Percentiles rank a stretch among this genome's conserved stretches.
phyloP scores from a whole-genome alignment of 1,140 invertebrate genomes.

The Halictus rubicundus region DNA sequence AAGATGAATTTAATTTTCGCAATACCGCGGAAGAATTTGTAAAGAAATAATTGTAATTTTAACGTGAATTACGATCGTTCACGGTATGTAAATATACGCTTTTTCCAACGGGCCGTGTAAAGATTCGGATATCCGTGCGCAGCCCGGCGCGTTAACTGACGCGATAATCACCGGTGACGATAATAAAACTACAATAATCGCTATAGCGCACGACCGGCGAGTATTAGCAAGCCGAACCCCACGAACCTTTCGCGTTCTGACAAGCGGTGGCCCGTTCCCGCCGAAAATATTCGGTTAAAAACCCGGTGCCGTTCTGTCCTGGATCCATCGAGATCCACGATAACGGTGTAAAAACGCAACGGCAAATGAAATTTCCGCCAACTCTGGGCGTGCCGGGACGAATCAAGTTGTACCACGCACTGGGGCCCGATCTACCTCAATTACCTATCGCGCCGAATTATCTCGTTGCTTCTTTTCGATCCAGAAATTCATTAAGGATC shows the following conservation, averaged over 20 bases:
- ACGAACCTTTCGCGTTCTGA: neutral
- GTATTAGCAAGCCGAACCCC: neutral
- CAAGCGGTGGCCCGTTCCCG: constrained; percentile 5
- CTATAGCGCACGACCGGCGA: neutral
- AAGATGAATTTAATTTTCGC: too few species aligned
- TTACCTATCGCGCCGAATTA: constrained; percentile 41
- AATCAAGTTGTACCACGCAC: constrained; percentile 22
- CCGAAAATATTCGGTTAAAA: neutral
- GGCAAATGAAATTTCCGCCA: constrained; percentile 50
- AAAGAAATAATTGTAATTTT: too few species aligned
- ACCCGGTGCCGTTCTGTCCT: constrained; percentile 6
- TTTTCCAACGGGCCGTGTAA: too few species aligned
- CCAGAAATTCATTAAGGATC: constrained; percentile 40
- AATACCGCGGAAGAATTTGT: too few species aligned
- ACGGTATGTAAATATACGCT: too few species aligned
- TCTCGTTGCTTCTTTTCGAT: constrained; percentile 24
- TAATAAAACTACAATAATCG: neutral
- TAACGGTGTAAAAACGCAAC: constrained; percentile 27
- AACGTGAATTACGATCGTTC: too few species aligned
- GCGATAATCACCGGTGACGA: neutral
- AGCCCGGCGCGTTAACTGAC: too few species aligned
- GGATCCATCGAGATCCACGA: constrained; percentile 24
- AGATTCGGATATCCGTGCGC: too few species aligned
- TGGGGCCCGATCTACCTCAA: constrained; percentile 43
- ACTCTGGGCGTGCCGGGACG: constrained; percentile 39